A percentile compares a stretch with the other conserved stretches of the same genome.
Evolutionary conservation across 1,140 invertebrate genomes (phyloP).

Genomic region (Drosophila athabasca): DNA sequence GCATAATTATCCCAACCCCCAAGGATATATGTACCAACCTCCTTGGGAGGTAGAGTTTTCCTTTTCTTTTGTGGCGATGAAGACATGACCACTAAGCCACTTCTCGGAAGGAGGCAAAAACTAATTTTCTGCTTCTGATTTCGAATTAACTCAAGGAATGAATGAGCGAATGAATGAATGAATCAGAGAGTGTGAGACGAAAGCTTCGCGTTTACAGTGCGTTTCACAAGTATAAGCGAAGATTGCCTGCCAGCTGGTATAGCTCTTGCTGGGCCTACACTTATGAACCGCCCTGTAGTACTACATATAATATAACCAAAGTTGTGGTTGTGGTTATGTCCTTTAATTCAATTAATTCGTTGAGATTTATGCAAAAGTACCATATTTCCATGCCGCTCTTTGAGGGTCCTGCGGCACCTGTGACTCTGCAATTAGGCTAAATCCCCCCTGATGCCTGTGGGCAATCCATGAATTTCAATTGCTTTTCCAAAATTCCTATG

Average conservation of each 20-base stretch:
- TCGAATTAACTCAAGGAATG: slow-evolving; percentile 80
- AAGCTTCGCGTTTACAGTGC: slow-evolving; percentile 8
- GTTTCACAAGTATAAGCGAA: not conserved
- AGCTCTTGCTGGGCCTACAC: not conserved
- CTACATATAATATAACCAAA: not conserved
- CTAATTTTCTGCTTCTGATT: slow-evolving; percentile 83
- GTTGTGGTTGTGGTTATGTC: slow-evolving; percentile 7
- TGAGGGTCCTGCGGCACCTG: slow-evolving; percentile 24
- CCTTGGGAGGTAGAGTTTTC: too few species aligned
- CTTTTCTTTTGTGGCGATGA: slow-evolving; percentile 20
- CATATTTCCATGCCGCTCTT: slow-evolving; percentile 8
- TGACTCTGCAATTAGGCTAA: slow-evolving; percentile 18
- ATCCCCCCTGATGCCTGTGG: not conserved
- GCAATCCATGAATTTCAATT: slow-evolving; percentile 77
- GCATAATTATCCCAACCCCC: slow-evolving; percentile 38
- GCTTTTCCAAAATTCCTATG: slow-evolving; percentile 56
- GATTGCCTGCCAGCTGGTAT: not conserved
- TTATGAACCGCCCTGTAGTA: not conserved
- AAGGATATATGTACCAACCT: not conserved
- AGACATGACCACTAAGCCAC: slow-evolving; percentile 51
- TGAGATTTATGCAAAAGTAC: slow-evolving; percentile 27
- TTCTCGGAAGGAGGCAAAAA: slow-evolving; percentile 52
- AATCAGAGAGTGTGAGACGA: slow-evolving; percentile 34
- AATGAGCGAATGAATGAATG: slow-evolving; percentile 34
- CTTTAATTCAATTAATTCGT: slow-evolving; percentile 28